phyloP scores from a whole-genome alignment of 2,113 vertebrate species.

The Coturnix japonica region DNA sequence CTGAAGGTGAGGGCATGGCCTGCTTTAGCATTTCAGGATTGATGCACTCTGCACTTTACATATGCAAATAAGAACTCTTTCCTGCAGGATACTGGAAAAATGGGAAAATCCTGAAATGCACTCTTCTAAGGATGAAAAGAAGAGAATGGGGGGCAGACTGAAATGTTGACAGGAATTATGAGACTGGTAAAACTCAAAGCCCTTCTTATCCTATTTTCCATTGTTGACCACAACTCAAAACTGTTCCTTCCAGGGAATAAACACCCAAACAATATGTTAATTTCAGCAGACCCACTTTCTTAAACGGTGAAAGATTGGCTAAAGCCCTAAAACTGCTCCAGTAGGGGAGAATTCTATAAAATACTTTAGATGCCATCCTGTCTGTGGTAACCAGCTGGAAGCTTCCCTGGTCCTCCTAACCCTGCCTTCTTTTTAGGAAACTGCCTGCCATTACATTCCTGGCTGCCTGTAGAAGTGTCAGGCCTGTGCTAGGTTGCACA shows the following conservation, averaged over 20 bases:
- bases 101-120: background rate
- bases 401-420: background rate
- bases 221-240: background rate
- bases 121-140: background rate
- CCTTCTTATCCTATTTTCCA: background rate
- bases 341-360: background rate
- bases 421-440: background rate
- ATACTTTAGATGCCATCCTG: background rate
- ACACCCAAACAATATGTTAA: background rate
- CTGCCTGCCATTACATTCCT: background rate
- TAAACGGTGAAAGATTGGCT: background rate
- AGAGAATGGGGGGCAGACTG: background rate
- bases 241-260: background rate
- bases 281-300: accelerated
- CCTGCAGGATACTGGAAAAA: background rate
- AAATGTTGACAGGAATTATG: background rate
- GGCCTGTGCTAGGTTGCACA: background rate
- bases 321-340: background rate
- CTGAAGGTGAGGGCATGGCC: background rate
- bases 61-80: background rate
- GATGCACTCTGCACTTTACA: accelerated
- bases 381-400: background rate
- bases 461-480: background rate
- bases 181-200: background rate
- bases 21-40: background rate